phyloP scores from a whole-genome alignment of 2,797 vertebrate species.

The Carduelis carduelis region DNA sequence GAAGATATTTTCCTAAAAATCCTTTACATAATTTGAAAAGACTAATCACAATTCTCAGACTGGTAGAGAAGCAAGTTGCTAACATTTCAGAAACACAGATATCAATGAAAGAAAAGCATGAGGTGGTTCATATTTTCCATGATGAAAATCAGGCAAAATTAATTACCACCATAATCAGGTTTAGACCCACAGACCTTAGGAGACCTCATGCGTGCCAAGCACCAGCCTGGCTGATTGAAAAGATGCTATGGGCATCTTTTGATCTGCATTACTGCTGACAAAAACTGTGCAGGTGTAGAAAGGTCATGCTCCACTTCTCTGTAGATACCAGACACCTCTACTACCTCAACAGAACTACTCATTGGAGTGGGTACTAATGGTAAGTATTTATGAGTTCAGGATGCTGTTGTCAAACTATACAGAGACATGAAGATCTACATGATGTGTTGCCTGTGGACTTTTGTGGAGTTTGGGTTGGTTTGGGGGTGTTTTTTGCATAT shows the following conservation, averaged over 20 bases:
- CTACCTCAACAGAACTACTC: not conserved
- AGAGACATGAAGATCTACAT: not conserved
- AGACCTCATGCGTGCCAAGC: not conserved
- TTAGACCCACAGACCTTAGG: not conserved
- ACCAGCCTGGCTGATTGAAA: not conserved
- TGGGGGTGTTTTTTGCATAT: rapidly evolving
- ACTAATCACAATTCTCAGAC: not conserved
- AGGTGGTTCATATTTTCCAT: not conserved
- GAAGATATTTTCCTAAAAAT: not conserved
- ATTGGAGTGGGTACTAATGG: not conserved
- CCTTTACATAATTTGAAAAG: not conserved
- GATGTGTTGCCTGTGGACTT: not conserved
- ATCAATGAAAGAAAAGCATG: not conserved
- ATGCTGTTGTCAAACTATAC: not conserved
- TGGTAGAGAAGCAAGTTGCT: not conserved
- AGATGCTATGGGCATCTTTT: not conserved
- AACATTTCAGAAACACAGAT: not conserved
- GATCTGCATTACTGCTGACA: not conserved
- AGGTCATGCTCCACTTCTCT: not conserved
- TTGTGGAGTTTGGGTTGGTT: not conserved
- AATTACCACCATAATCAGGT: not conserved
- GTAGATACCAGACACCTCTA: not conserved
- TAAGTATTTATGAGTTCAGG: not conserved
- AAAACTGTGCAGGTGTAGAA: not conserved
- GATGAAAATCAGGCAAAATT: not conserved